Conservation (phyloP, 2,113 vertebrate species). For the Psephotus haematonotus region DNA sequence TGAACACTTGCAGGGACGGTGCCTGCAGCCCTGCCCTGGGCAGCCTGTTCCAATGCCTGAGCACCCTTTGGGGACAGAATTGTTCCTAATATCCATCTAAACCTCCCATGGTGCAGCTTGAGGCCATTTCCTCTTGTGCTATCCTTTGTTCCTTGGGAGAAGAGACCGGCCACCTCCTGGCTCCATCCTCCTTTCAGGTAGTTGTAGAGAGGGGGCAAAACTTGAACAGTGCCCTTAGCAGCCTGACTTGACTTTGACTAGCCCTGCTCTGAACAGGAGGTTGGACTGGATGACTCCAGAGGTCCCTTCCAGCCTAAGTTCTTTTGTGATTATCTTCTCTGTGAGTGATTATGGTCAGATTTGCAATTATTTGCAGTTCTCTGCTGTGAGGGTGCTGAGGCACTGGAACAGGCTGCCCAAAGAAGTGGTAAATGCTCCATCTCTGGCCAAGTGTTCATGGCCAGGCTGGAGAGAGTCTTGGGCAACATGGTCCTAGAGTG, state of each 20-base stretch:
- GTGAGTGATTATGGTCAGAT: neutral
- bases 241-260: neutral
- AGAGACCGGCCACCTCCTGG: neutral
- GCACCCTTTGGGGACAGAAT: neutral
- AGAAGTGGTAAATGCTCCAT: neutral
- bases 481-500: neutral
- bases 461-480: neutral
- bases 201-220: neutral
- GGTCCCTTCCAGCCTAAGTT: neutral
- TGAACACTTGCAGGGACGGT: neutral
- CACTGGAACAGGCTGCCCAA: neutral
- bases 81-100: neutral
- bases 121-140: neutral
- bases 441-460: neutral
- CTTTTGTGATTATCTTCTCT: neutral
- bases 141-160: neutral
- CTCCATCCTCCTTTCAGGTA: neutral
- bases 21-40: neutral
- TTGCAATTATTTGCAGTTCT: neutral
- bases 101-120: neutral
- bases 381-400: neutral
- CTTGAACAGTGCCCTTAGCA: neutral
- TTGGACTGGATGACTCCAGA: neutral
- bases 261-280: neutral
- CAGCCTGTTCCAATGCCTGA: neutral